Evolutionary conservation across 2,113 vertebrate genomes (phyloP).

Genomic region (Coptodon bakossiorum): DNA sequence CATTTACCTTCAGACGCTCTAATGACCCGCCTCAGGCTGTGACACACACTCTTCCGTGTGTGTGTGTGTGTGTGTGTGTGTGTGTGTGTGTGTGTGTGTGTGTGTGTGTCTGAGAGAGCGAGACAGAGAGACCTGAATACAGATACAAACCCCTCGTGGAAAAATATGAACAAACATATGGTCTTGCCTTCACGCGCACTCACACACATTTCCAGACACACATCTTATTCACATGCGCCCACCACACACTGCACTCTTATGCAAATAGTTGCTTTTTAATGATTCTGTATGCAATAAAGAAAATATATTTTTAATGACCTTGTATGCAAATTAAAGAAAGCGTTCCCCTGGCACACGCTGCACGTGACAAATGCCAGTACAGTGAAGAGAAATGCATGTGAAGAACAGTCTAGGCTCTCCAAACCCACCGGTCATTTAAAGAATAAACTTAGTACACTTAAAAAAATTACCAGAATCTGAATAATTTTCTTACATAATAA

Average conservation of each 20-base stretch:
- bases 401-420: neutral
- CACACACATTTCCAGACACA: neutral
- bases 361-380: neutral
- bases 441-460: neutral
- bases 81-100: no score
- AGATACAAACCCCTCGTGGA: constrained; percentile 43
- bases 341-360: neutral
- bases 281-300: constrained; percentile 4
- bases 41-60: neutral
- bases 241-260: neutral
- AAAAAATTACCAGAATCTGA: neutral
- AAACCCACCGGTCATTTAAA: neutral
- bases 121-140: constrained; percentile 21
- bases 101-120: neutral
- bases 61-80: neutral
- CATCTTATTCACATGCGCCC: neutral
- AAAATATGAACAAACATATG: constrained; percentile 48
- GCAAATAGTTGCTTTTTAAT: constrained; percentile 37
- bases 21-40: neutral
- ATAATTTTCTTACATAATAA: neutral
- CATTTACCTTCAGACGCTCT: neutral
- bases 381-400: constrained; percentile 27
- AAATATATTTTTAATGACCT: constrained; percentile 6
- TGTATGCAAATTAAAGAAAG: constrained; percentile 20
- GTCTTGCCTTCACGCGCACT: neutral